A percentile compares a stretch with the other conserved stretches of the same genome.
Evolutionary conservation across 2,797 vertebrate genomes (phyloP).

Genomic region (Poecilia gillii): DNA sequence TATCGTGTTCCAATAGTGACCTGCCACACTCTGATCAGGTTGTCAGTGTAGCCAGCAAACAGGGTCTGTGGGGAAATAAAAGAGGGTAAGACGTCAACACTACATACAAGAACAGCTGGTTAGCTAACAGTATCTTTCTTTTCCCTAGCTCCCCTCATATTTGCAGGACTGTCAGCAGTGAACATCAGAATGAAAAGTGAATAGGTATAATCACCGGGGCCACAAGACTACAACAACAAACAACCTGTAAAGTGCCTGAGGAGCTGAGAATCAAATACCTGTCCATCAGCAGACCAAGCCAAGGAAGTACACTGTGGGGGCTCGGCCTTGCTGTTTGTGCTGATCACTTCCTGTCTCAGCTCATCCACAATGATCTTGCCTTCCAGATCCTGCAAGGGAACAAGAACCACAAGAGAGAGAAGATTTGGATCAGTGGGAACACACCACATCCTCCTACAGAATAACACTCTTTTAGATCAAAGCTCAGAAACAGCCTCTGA

Average conservation of each 20-base stretch:
- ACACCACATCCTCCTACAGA: neutral
- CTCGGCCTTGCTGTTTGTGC: constrained; percentile 95
- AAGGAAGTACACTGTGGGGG: constrained; percentile 92
- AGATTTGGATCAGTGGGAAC: neutral
- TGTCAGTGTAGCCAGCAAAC: constrained; percentile 97
- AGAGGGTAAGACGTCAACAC: neutral
- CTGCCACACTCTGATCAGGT: constrained; percentile 97
- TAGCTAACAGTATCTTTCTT: neutral
- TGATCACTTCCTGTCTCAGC: constrained; percentile 96
- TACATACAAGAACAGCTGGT: neutral
- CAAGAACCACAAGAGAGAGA: neutral
- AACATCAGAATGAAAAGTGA: constrained; percentile 80
- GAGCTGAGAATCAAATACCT: constrained; percentile 77
- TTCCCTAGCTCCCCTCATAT: constrained; percentile 79
- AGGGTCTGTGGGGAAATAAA: constrained; percentile 83
- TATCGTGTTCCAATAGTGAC: constrained; percentile 96
- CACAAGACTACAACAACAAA: neutral
- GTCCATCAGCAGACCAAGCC: constrained; percentile 96
- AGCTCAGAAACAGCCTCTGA: constrained; percentile 89
- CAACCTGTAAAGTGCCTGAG: neutral
- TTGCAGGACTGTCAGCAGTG: constrained; percentile 85
- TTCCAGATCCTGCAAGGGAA: constrained; percentile 87
- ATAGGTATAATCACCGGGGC: constrained; percentile 81
- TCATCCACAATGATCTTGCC: constrained; percentile 97
- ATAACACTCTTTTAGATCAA: neutral